Conservation (phyloP, 2,888 invertebrate genomes). For the Ormia ochracea region DNA sequence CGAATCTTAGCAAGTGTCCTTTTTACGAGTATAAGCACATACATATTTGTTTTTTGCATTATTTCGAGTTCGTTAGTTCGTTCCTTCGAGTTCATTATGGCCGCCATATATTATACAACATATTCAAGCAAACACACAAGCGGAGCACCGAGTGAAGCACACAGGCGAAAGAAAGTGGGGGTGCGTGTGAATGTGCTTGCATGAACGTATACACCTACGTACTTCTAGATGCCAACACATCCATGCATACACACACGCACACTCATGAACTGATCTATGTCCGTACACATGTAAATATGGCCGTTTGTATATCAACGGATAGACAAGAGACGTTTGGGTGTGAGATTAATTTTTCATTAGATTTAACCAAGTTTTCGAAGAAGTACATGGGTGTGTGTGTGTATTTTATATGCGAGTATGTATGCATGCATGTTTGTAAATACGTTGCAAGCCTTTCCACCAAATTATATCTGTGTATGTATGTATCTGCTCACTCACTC, state of each 20-base stretch:
- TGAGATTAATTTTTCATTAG: slow-evolving; percentile 34
- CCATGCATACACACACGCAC: background rate
- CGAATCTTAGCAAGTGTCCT: slow-evolving; percentile 52
- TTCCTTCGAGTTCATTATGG: slow-evolving; percentile 57
- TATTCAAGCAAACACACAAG: background rate
- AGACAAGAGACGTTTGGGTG: slow-evolving; percentile 50
- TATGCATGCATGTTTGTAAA: background rate
- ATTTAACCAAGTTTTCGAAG: slow-evolving; percentile 34
- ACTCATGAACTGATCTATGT: background rate
- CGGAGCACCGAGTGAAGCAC: background rate
- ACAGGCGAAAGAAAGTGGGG: background rate
- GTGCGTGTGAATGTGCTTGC: no score
- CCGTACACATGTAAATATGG: background rate
- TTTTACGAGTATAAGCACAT: slow-evolving; percentile 27
- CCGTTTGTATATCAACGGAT: background rate
- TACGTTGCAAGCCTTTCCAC: no score
- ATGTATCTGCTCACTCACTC: background rate
- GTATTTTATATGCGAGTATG: background rate
- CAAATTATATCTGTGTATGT: background rate
- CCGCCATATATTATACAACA: slow-evolving; percentile 42
- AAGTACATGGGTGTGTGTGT: background rate
- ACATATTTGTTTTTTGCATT: slow-evolving; percentile 12
- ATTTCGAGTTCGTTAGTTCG: slow-evolving; percentile 58
- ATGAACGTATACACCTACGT: no score
- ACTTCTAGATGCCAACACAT: no score